A percentile compares a stretch with the other conserved stretches of the same genome.
Evolutionary conservation across 2,113 vertebrate genomes (phyloP).

Genomic region (Baryphthengus martii): DNA sequence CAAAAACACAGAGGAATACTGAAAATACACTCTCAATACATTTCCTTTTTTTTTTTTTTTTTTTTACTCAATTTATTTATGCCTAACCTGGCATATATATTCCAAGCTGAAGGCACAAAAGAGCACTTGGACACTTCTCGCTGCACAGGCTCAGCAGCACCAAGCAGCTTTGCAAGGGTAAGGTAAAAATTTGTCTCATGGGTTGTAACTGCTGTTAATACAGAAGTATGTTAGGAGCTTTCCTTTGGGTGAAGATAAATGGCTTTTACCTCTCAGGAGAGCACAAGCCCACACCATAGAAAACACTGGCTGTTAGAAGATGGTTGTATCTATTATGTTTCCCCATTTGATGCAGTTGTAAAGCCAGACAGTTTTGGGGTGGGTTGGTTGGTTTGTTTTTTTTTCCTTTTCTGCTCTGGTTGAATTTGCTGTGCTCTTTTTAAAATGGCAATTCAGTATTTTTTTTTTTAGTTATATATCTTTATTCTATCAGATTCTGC

Average conservation of each 20-base stretch:
- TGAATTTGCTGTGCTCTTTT: not conserved
- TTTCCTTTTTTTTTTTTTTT: not conserved
- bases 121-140: not conserved
- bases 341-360: not conserved
- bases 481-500: not conserved
- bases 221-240: not conserved
- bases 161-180: not conserved
- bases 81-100: not conserved
- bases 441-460: not conserved
- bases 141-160: not conserved
- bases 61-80: not conserved
- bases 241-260: not conserved
- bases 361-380: not conserved
- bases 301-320: not conserved
- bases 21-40: not conserved
- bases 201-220: not conserved
- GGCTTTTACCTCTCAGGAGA: not conserved
- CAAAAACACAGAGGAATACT: not conserved
- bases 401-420: not conserved
- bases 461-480: not conserved
- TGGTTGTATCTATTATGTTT: not conserved
- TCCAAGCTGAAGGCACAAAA: fast-evolving
- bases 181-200: not conserved
- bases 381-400: too few relatives aligned
- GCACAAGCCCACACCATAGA: not conserved